phyloP scores from a whole-genome alignment of 2,797 vertebrate species.

The Poeciliopsis presidionis region DNA sequence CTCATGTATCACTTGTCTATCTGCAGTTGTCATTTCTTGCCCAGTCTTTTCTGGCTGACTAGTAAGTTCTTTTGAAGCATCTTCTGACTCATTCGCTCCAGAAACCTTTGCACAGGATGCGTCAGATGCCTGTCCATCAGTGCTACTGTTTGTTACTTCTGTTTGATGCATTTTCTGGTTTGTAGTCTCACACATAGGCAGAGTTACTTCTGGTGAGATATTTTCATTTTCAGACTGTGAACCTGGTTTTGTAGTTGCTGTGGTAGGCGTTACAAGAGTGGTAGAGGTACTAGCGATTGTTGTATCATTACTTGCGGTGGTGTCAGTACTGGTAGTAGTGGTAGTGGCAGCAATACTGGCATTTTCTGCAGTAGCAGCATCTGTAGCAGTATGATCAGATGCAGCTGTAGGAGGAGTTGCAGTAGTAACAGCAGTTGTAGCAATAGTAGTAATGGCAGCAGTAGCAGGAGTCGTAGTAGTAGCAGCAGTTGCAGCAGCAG shows the following conservation, averaged over 20 bases:
- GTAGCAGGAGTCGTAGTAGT: background rate
- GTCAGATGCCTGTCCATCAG: slow-evolving; percentile 12
- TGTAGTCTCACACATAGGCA: slow-evolving; percentile 19
- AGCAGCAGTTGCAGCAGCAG: background rate
- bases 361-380: background rate
- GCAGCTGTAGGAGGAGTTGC: background rate
- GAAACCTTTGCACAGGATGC: slow-evolving; percentile 20
- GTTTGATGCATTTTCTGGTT: slow-evolving; percentile 29
- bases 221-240: slow-evolving; percentile 52
- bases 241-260: slow-evolving; percentile 20
- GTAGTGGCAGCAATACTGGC: background rate
- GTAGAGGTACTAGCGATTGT: background rate
- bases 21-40: slow-evolving; percentile 36
- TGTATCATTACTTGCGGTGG: background rate
- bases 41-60: slow-evolving; percentile 31
- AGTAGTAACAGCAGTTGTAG: background rate
- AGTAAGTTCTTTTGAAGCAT: slow-evolving; percentile 23
- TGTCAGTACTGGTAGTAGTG: background rate
- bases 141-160: slow-evolving; percentile 34
- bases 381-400: background rate
- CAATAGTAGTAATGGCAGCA: background rate
- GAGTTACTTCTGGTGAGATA: slow-evolving; percentile 20
- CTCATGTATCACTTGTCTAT: slow-evolving; percentile 59
- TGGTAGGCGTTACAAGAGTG: slow-evolving; percentile 6
- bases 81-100: slow-evolving; percentile 24